Percentiles rank a stretch among this genome's conserved stretches.
phyloP scores from a whole-genome alignment of 2,888 invertebrate species.

The Carcina quercana region DNA sequence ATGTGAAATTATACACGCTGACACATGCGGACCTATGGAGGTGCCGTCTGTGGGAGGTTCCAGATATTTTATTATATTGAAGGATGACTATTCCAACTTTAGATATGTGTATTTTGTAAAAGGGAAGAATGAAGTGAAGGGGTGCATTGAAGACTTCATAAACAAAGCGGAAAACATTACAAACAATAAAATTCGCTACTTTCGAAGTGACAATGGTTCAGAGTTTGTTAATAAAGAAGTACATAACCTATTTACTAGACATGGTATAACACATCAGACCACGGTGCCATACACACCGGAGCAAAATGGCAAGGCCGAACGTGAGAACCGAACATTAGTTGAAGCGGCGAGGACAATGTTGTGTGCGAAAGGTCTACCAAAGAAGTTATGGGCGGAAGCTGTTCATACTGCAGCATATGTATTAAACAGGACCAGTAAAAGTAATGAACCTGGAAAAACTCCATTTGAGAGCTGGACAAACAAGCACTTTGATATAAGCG shows the following conservation, averaged over 20 bases:
- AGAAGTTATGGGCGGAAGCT: slow-evolving; percentile 1
- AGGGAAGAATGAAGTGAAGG: background rate
- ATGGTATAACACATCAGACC: background rate
- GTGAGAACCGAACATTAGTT: slow-evolving; percentile 1
- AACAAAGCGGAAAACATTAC: background rate
- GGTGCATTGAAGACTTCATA: background rate
- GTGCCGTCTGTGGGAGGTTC: background rate
- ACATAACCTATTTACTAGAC: background rate
- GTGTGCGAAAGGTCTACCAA: background rate
- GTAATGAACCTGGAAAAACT: background rate
- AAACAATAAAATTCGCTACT: background rate
- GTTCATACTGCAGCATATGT: background rate
- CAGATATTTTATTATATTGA: slow-evolving; percentile 1
- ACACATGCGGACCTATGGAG: slow-evolving; percentile 1
- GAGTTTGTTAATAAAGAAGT: slow-evolving; percentile 1
- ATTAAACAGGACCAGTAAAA: background rate
- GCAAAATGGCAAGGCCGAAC: slow-evolving; percentile 1
- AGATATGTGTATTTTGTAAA: background rate
- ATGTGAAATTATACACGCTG: no score
- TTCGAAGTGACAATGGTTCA: background rate
- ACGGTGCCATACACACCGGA: slow-evolving; percentile 2
- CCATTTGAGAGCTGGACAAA: slow-evolving; percentile 2
- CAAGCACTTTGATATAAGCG: background rate
- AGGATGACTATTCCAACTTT: background rate
- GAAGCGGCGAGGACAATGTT: slow-evolving; percentile 1